Conservation (phyloP, 1,140 invertebrate genomes). For the Apolygus lucorum region DNA sequence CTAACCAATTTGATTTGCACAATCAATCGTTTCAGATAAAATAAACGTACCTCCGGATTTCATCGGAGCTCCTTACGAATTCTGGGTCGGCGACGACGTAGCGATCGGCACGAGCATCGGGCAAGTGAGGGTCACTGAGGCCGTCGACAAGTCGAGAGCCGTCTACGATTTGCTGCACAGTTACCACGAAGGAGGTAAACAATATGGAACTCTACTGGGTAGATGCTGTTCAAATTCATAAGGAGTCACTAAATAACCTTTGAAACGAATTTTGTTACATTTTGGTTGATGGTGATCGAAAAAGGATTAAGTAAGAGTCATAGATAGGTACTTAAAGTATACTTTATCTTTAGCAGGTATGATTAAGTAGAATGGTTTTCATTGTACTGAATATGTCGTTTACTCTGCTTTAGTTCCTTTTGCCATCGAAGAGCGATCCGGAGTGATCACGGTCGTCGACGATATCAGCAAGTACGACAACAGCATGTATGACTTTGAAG, state of each 20-base stretch:
- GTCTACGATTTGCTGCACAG: slow-evolving; percentile 70
- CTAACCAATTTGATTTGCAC: too few relatives aligned
- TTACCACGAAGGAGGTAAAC: slow-evolving; percentile 70
- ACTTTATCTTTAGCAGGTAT: too few relatives aligned
- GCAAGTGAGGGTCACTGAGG: slow-evolving; percentile 64
- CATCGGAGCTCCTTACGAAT: slow-evolving; percentile 77
- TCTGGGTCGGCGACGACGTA: slow-evolving; percentile 78
- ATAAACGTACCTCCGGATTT: slow-evolving; percentile 55
- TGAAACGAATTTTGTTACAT: too few relatives aligned
- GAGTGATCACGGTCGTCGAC: slow-evolving; percentile 75
- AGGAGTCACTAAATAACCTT: too few relatives aligned
- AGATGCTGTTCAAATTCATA: too few relatives aligned
- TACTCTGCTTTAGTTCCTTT: slow-evolving; percentile 60
- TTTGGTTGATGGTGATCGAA: too few relatives aligned
- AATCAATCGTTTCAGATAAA: slow-evolving; percentile 28
- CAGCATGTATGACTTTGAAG: slow-evolving; percentile 67
- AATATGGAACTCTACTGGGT: too few relatives aligned
- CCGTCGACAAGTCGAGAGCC: slow-evolving; percentile 53
- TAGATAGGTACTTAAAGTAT: too few relatives aligned
- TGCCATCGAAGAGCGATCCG: slow-evolving; percentile 77
- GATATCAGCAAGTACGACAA: slow-evolving; percentile 59
- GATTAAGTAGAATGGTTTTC: too few relatives aligned
- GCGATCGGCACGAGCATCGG: slow-evolving; percentile 76
- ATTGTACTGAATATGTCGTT: too few relatives aligned
- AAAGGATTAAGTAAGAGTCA: too few relatives aligned